Percentiles rank a stretch among this genome's conserved stretches.
Conservation (phyloP, 2,797 vertebrate species). For the Accipiter badius region DNA sequence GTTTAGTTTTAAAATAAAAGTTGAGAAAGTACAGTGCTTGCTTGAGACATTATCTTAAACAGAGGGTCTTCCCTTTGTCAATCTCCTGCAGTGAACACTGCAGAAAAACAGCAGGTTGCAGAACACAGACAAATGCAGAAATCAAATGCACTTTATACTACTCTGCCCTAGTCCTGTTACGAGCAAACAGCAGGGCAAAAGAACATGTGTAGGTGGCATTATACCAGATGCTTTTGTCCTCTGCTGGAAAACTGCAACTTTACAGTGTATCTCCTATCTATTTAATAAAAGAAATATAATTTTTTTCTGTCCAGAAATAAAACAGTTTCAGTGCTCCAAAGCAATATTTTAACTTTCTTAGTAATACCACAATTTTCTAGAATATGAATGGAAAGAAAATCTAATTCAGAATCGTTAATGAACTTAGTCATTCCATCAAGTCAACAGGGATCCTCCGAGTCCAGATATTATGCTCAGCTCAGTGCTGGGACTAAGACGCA, state of each 20-base stretch:
- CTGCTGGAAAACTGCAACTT: background rate
- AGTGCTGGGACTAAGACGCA: background rate
- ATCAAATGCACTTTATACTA: background rate
- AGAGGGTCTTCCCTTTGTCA: background rate
- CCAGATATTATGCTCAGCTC: background rate
- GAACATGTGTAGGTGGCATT: background rate
- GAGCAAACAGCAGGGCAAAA: background rate
- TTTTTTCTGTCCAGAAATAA: background rate
- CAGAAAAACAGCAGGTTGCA: background rate
- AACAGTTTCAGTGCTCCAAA: background rate
- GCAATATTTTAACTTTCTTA: background rate
- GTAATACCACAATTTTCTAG: background rate
- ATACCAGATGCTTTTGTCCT: background rate
- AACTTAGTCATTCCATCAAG: background rate
- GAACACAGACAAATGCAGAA: conserved; percentile 20
- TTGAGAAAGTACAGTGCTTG: background rate
- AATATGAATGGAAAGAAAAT: background rate
- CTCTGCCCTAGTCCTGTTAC: background rate
- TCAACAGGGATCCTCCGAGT: background rate
- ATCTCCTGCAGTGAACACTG: background rate
- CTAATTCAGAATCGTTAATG: background rate
- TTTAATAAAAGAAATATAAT: background rate
- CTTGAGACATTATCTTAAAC: background rate
- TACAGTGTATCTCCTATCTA: background rate
- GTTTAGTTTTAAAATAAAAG: background rate